A percentile compares a stretch with the other conserved stretches of the same genome.
Evolutionary conservation across 30 jellyfish, hydroid and myxozoan species (phyloP).

Genomic region (Cassiopea andromeda): DNA sequence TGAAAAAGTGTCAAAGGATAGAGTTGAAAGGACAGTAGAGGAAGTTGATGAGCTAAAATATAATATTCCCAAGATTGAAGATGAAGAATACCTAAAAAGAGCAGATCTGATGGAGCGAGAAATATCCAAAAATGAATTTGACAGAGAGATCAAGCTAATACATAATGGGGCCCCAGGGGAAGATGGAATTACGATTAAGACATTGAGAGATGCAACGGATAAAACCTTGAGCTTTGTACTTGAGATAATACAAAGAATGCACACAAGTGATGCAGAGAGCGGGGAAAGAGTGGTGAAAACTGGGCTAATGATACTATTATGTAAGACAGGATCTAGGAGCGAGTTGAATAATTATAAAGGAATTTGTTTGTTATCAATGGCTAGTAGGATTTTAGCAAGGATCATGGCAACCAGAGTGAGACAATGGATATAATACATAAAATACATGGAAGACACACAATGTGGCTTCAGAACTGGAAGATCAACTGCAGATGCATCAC

Average conservation of each 20-base stretch:
- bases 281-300: constrained; percentile 5
- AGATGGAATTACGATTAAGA: background rate
- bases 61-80: background rate
- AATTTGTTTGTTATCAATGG: constrained; percentile 2
- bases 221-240: constrained; percentile 4
- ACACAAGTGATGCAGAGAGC: background rate
- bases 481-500: background rate
- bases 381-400: background rate
- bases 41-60: background rate
- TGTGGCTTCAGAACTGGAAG: constrained; percentile 8
- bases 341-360: background rate
- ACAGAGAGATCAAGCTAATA: background rate
- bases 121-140: constrained; percentile 3
- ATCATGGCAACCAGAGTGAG: background rate
- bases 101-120: background rate
- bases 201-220: background rate
- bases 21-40: background rate
- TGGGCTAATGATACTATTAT: background rate
- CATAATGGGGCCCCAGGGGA: constrained; percentile 9
- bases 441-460: constrained; percentile 4
- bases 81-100: constrained; percentile 2
- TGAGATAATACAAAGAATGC: background rate
- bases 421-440: background rate
- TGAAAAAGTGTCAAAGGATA: constrained; percentile 1
- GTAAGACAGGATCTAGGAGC: background rate